Conservation (phyloP, 2,797 vertebrate genomes). For the Macropodus opercularis region DNA sequence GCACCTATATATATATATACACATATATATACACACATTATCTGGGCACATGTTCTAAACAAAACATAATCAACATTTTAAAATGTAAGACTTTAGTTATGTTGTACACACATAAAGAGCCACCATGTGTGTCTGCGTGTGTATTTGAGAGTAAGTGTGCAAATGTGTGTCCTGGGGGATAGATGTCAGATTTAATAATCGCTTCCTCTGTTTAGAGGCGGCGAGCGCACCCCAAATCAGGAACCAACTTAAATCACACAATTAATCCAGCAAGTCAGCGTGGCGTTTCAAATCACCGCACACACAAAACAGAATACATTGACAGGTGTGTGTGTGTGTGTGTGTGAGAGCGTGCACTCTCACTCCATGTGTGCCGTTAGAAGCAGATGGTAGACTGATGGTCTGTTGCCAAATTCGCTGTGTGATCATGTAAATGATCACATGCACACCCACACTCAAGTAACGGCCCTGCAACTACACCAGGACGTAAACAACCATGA, state of each 20-base stretch:
- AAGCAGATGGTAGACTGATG: constrained; percentile 71
- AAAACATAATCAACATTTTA: constrained; percentile 16
- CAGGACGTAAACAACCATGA: constrained; percentile 43
- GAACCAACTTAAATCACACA: constrained; percentile 63
- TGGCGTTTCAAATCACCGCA: constrained; percentile 40
- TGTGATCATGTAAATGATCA: constrained; percentile 75
- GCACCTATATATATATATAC: constrained; percentile 16
- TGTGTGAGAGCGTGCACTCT: constrained; percentile 19
- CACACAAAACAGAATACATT: constrained; percentile 53
- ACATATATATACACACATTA: not conserved
- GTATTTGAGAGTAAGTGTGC: not conserved
- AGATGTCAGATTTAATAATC: constrained; percentile 73
- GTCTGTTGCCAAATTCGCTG: constrained; percentile 68
- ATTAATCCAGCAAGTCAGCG: constrained; percentile 68
- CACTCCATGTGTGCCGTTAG: constrained; percentile 50
- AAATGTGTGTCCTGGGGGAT: constrained; percentile 19
- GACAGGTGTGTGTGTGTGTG: constrained; percentile 57
- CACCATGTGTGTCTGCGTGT: constrained; percentile 8
- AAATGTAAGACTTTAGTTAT: constrained; percentile 11
- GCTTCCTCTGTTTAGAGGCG: constrained; percentile 58
- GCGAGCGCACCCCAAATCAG: constrained; percentile 57
- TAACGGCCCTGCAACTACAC: constrained; percentile 33
- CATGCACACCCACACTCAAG: constrained; percentile 52
- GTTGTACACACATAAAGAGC: constrained; percentile 30
- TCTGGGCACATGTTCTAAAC: constrained; percentile 21